phyloP scores from a whole-genome alignment of 2,113 vertebrate species.

The Nestor notabilis region DNA sequence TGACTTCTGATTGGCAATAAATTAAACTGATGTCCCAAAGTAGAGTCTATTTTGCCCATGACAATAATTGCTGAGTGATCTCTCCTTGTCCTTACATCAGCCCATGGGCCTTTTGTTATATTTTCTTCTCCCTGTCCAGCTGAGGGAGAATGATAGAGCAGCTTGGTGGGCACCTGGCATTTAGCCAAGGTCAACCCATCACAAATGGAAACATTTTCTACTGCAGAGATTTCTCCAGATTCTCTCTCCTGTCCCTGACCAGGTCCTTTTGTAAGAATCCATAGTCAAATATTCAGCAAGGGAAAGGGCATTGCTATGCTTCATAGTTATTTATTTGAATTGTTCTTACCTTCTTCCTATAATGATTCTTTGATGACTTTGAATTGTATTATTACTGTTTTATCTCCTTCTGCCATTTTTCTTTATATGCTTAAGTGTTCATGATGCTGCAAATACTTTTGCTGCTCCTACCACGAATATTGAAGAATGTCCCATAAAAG shows the following conservation, averaged over 20 bases:
- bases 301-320: not conserved
- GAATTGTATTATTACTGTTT: not conserved
- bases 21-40: not conserved
- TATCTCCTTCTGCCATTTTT: not conserved
- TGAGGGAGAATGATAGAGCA: not conserved
- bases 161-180: not conserved
- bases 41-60: not conserved
- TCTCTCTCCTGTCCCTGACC: not conserved
- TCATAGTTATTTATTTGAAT: not conserved
- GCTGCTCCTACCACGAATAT: not conserved
- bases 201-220: not conserved
- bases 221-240: not conserved
- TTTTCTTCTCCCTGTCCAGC: not conserved
- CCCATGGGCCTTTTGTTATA: not conserved
- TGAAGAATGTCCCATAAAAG: not conserved
- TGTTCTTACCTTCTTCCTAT: not conserved
- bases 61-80: not conserved
- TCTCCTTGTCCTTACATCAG: not conserved
- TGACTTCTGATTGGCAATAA: not conserved
- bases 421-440: not conserved
- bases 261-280: not conserved
- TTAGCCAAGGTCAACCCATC: not conserved
- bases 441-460: not conserved
- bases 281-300: not conserved
- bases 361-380: not conserved